These are phyloP conservation scores for Euspilapteryx auroguttella DNA, from an alignment of 2,888 invertebrate genomes.

Conservation along the genomic window DNA sequence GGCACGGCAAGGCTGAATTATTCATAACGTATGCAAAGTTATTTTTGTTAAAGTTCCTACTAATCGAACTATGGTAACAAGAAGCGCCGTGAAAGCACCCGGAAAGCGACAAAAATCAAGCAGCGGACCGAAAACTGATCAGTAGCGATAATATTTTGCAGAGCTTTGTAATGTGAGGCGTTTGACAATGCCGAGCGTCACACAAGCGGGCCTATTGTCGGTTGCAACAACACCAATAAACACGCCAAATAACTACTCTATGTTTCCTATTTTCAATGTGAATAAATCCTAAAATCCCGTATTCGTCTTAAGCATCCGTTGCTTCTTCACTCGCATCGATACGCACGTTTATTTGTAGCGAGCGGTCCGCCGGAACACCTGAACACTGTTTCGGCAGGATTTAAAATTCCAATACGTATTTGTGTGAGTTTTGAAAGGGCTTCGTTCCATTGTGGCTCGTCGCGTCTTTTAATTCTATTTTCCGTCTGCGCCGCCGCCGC, in stretches of 20 bases:
- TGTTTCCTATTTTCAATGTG: neutral
- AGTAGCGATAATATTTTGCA: constrained; percentile 1
- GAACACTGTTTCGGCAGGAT: constrained; percentile 14
- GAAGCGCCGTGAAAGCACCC: constrained; percentile 1
- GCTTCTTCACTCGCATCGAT: neutral
- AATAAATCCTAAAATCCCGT: neutral
- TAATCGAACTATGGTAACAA: too few species aligned
- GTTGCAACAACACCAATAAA: constrained; percentile 5
- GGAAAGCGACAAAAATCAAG: neutral
- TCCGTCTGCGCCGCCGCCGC: too few species aligned
- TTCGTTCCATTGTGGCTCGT: constrained; percentile 32
- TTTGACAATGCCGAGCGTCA: constrained; percentile 1
- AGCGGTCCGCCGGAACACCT: constrained; percentile 11
- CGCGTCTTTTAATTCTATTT: constrained; percentile 46
- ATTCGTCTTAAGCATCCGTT: neutral
- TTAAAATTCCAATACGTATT: constrained; percentile 35
- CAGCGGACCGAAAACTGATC: constrained; percentile 1
- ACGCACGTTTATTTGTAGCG: constrained; percentile 6
- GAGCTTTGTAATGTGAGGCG: constrained; percentile 1
- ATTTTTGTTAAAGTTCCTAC: too few species aligned
- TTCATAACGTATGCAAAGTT: too few species aligned
- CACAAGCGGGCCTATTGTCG: constrained; percentile 1
- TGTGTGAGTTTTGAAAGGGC: constrained; percentile 32
- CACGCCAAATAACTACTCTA: too few species aligned
- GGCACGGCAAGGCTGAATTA: too few species aligned